Percentiles rank a stretch among this genome's conserved stretches.
Conservation (phyloP, 2,888 invertebrate species). For the Cryptocephalus moraei region DNA sequence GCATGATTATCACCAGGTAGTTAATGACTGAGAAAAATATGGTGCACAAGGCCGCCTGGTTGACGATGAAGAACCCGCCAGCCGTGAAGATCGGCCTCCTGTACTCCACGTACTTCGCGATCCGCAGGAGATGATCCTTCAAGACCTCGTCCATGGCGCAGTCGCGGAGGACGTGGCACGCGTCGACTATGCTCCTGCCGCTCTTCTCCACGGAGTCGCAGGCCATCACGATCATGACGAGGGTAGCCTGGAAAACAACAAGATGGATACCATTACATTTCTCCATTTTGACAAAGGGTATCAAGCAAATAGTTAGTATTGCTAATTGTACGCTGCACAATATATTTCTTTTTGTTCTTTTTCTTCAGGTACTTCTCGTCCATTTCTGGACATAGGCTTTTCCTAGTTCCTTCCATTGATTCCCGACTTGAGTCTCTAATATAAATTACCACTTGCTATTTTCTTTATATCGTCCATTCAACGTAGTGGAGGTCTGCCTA, state of each 20-base stretch:
- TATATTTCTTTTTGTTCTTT: no score
- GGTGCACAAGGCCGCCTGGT: constrained; percentile 5
- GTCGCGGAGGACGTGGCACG: constrained; percentile 7
- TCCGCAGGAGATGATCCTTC: constrained; percentile 5
- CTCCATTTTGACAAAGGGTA: no score
- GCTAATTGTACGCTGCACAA: no score
- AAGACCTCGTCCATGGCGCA: constrained; percentile 1
- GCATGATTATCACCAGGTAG: constrained; percentile 9
- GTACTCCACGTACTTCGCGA: constrained; percentile 7
- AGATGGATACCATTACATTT: no score
- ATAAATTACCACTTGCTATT: no score
- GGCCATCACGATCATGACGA: constrained; percentile 7
- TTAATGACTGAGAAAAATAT: constrained; percentile 8
- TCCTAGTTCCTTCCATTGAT: no score
- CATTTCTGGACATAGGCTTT: no score
- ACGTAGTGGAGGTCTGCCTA: no score
- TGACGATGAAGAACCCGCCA: constrained; percentile 10
- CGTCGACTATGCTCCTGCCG: constrained; percentile 6
- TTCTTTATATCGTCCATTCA: no score
- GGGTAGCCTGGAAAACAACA: constrained; percentile 6
- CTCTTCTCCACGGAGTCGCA: constrained; percentile 10
- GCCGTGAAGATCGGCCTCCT: constrained; percentile 12
- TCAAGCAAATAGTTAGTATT: no score
- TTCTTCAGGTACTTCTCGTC: no score
- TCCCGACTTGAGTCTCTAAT: no score